Conservation (phyloP, 2,888 invertebrate species). For the Drosophila pegasa region DNA sequence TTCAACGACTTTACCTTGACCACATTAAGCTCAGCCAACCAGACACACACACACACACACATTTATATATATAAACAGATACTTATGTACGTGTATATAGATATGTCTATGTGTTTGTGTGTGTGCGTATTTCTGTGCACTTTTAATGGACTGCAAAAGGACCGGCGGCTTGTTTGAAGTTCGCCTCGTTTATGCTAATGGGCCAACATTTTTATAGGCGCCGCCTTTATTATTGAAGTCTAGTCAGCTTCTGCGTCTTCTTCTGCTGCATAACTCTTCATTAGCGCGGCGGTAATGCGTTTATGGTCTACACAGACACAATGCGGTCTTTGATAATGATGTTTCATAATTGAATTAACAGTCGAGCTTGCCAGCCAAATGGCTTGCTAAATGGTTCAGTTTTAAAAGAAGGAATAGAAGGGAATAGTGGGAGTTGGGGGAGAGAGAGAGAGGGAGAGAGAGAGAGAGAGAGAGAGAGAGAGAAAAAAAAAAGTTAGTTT, state of each 20-base stretch:
- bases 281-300: conserved; percentile 69
- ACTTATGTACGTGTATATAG: background rate
- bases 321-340: conserved; percentile 58
- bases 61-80: background rate
- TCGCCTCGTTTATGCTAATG: conserved; percentile 70
- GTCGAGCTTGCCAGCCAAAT: conserved; percentile 24
- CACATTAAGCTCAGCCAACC: conserved; percentile 37
- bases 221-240: conserved; percentile 65
- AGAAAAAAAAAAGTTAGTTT: too few relatives aligned
- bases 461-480: too few relatives aligned
- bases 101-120: background rate
- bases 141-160: conserved; percentile 73
- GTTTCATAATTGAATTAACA: conserved; percentile 76
- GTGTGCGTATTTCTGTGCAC: conserved; percentile 30
- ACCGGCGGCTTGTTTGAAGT: conserved; percentile 45
- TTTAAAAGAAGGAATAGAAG: background rate
- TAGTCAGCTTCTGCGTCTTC: conserved; percentile 39
- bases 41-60: background rate
- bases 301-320: conserved; percentile 56
- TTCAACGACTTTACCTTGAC: conserved; percentile 50
- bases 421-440: background rate
- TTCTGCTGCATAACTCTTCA: conserved; percentile 74
- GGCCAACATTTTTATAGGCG: conserved; percentile 59
- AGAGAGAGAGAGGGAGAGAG: background rate
- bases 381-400: background rate